Base-by-base conservation (phyloP, 2,888 invertebrate species). In the Dasypogon diadema region DNA sequence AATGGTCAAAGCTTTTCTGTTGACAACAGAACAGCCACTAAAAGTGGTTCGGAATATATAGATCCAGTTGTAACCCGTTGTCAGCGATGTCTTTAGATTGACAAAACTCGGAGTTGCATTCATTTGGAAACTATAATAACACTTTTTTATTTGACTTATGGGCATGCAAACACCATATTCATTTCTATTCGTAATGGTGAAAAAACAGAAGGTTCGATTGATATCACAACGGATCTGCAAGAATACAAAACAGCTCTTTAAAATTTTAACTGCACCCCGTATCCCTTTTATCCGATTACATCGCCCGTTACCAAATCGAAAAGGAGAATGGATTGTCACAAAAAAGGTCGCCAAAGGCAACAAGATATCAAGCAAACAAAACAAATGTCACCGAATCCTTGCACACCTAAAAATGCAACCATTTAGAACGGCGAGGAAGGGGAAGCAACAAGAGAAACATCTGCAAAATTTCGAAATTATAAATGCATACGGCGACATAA, bases 401-500 rank as follows among this genome's bases (percentile, higher is more conserved):
- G 21, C 22, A 51, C 22, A 51, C 51, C 21, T 21, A 6, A 51
- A 42, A 42, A 42, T 42, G 42, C 42, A 42, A n/a, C 42, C 8
- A 12, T 12, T 12, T 12, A 22, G 26, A 5, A 8, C 1, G 21
- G 22, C 14, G 22, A 22, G n/a, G 24, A 4, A 46, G 37, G 6
- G 8, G 22, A 37, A n/a, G 24, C 4, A 56, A 48, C 16, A 12
- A 24, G 73, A 34, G 26, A 65, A 65, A 65, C 76, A 76, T 74
- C 76, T 76, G 74, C 76, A 60, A 76, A n/a, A 68, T 34, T 65
- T 72, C n/a, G 46, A 46, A 65, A 22, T 46, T 46, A 65, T 65
- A 22, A 42, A 65, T 14, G 14, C 24, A 24, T 37, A 34, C 10
- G 48, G 16, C 54, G 21, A 46, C 42, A 58, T 30, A 51, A 12